A percentile compares a stretch with the other conserved stretches of the same genome.
Evolutionary conservation across 2,113 vertebrate genomes (phyloP).

Genomic region (Nematolebias whitei): DNA sequence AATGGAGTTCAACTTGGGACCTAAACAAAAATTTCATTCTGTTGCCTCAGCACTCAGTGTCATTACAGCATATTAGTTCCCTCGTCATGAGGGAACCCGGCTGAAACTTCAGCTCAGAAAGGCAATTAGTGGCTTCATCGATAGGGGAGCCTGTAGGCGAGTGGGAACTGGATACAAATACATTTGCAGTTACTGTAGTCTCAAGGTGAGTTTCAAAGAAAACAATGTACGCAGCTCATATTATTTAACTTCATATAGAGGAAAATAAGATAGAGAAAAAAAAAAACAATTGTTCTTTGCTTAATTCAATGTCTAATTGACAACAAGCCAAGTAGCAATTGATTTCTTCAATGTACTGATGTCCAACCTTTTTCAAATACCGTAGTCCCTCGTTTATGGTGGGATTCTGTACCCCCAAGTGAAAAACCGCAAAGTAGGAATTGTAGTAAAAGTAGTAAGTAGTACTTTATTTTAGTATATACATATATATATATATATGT

Average conservation of each 20-base stretch:
- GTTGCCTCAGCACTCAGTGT: slow-evolving; percentile 24
- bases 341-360: not conserved
- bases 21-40: slow-evolving; percentile 37
- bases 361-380: no score
- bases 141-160: slow-evolving; percentile 16
- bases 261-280: not conserved
- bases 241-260: not conserved
- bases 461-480: no score
- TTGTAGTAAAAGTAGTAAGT: no score
- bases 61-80: slow-evolving; percentile 50
- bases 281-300: not conserved
- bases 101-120: slow-evolving; percentile 29
- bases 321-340: not conserved
- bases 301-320: not conserved
- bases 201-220: not conserved
- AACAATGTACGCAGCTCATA: not conserved
- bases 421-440: no score
- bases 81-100: slow-evolving; percentile 28
- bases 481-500: no score
- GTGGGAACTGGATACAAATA: slow-evolving; percentile 18
- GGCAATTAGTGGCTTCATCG: slow-evolving; percentile 45
- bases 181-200: slow-evolving; percentile 14
- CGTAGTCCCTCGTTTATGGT: no score
- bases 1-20: slow-evolving; percentile 38
- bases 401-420: no score